Percentiles rank a stretch among this genome's conserved stretches.
Conservation (phyloP, 2,888 invertebrate genomes). For the Parthenolecanium corni region DNA sequence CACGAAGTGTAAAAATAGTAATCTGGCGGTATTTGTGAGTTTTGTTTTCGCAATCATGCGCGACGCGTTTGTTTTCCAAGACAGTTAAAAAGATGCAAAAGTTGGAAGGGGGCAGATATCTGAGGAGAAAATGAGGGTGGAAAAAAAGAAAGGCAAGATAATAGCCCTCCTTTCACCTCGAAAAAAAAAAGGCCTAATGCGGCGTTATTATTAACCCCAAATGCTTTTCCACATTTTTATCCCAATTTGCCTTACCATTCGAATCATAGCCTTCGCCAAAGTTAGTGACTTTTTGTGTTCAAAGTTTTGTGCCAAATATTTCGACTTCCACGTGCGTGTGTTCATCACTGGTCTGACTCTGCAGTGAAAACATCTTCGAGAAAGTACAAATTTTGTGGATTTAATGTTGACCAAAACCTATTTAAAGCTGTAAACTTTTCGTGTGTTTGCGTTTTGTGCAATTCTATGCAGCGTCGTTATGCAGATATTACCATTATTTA, state of each 20-base stretch:
- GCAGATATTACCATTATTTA: constrained; percentile 13
- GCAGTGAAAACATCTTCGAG: background rate
- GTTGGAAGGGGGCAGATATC: too few species aligned
- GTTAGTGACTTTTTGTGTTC: constrained; percentile 17
- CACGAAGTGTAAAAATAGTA: constrained; percentile 18
- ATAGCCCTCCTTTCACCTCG: constrained; percentile 13
- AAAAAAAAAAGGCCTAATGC: constrained; percentile 10
- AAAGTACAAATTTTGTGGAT: too few species aligned
- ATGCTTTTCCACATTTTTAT: constrained; percentile 15
- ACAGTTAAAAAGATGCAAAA: constrained; percentile 25
- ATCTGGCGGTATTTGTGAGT: constrained; percentile 23
- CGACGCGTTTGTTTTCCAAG: constrained; percentile 24
- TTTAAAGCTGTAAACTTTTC: too few species aligned
- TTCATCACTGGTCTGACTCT: background rate
- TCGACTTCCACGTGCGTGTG: background rate
- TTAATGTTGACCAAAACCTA: too few species aligned
- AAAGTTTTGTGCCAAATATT: background rate
- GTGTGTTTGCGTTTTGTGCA: background rate
- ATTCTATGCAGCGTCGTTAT: background rate
- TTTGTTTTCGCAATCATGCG: constrained; percentile 26
- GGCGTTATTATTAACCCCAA: constrained; percentile 23
- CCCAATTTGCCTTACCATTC: constrained; percentile 27
- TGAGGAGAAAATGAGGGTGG: too few species aligned
- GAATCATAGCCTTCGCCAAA: constrained; percentile 17
- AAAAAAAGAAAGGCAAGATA: background rate